Conservation (phyloP, 2,888 invertebrate species). For the Charanyca ferruginea region DNA sequence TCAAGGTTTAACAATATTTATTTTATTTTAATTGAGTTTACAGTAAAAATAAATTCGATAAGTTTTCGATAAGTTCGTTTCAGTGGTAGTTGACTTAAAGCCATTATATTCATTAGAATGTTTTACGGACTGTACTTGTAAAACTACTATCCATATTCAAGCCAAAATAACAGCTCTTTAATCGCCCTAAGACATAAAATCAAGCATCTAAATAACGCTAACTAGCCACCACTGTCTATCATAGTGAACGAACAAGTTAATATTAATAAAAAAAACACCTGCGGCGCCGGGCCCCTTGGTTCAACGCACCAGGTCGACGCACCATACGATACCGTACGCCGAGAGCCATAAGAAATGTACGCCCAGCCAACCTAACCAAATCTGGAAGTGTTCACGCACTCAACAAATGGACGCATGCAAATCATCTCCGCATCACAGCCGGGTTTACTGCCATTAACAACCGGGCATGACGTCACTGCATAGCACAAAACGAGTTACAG, state of each 20-base stretch:
- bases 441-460: constrained; percentile 77
- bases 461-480: constrained; percentile 84
- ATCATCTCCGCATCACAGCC: constrained; percentile 75
- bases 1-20: constrained; percentile 9
- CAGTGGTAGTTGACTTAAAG: neutral
- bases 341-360: constrained; percentile 85
- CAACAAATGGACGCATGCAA: constrained; percentile 74
- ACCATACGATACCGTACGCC: constrained; percentile 86
- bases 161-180: constrained; percentile 18
- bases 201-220: constrained; percentile 48
- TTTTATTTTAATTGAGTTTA: neutral
- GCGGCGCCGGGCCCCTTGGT: constrained; percentile 83
- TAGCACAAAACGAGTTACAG: constrained; percentile 85
- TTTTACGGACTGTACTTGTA: constrained; percentile 16
- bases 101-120: neutral
- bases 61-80: no score
- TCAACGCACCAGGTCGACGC: constrained; percentile 89
- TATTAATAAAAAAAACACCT: constrained; percentile 80
- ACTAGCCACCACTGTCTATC: constrained; percentile 58
- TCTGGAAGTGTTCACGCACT: constrained; percentile 73
- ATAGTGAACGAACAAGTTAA: constrained; percentile 69
- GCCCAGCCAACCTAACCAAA: constrained; percentile 81
- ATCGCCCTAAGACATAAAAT: constrained; percentile 29
- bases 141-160: neutral
- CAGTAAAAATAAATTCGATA: no score